Conservation (phyloP, 2,797 vertebrate species). For the Halcyon leucocephala region DNA sequence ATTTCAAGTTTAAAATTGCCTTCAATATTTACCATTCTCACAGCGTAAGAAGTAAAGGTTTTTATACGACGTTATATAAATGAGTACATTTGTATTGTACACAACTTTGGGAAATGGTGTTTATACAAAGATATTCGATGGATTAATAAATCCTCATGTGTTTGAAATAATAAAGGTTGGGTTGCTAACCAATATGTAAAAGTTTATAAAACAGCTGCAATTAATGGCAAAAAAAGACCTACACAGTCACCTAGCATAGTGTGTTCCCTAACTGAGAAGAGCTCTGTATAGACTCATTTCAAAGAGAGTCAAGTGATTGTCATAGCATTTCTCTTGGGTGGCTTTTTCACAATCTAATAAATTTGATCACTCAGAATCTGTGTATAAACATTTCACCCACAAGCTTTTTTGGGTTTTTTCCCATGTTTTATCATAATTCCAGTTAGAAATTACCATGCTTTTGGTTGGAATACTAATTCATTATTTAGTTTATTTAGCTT, state of each 20-base stretch:
- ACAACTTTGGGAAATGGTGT: slow-evolving; percentile 3
- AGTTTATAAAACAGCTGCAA: neutral
- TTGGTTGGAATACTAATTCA: neutral
- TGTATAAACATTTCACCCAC: neutral
- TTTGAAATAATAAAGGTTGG: neutral
- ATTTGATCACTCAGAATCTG: neutral
- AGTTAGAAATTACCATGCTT: neutral
- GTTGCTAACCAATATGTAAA: neutral
- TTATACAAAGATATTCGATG: slow-evolving; percentile 20
- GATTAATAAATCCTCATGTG: slow-evolving; percentile 15
- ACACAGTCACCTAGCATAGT: neutral
- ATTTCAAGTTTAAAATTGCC: neutral
- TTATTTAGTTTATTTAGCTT: neutral
- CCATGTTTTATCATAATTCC: neutral
- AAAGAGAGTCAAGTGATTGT: neutral
- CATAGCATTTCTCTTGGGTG: neutral
- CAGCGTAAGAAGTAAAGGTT: neutral
- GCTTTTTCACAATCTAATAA: neutral
- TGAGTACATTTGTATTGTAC: neutral
- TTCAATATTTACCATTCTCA: slow-evolving; percentile 11
- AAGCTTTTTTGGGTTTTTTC: neutral
- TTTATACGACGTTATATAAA: neutral
- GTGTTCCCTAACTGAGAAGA: neutral
- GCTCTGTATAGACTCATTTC: neutral
- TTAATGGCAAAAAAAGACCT: neutral